Evolutionary conservation across 2,113 vertebrate genomes (phyloP), one percentile per base, ranked within the genome.

Genomic region (Cariama cristata): DNA sequence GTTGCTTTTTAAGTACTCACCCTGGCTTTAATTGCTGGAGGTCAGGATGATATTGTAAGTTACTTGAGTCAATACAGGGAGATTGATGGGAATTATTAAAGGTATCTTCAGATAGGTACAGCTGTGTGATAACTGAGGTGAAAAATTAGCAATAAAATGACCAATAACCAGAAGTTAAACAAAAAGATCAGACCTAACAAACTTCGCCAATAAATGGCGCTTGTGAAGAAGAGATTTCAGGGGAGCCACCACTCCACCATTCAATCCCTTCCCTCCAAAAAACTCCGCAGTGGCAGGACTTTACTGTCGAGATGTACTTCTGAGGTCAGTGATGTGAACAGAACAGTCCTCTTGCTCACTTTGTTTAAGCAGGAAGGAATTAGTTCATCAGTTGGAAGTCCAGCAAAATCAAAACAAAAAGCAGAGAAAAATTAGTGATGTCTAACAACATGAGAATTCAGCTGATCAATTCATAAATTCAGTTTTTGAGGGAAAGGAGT

Each of bases 201-300:
- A 66, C 11, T 74, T 69, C 3, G 2, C 24, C 23, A 59, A 56
- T 6, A 91, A 84, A 44, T 33, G 12, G 7, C 4, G 3, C 56
- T 89, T 33, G 8, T 79, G 60, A 69, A 84, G 49, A 82, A 86
- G 50, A 58, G 4, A 55, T 71, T 81, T 94, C 47, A 59, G 45
- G 12, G 20, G 28, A 71, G 8, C 9, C 17, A 50, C 13, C 76
- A 44, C 40, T 52, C 22, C 6, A 47, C 10, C 4, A 15, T 60
- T 63, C 26, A 28, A 18, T 35, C 0, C 0, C 9, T 62, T 28
- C 12, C 6, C 28, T 2, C 2, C 0, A 0, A 7, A 14, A 82
- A 33, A 32, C 35, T 56, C 24, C 42, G 38, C 10, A 58, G 16
- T 53, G 14, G 6, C 4, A 47, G 33, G 5, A 52, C 6, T 75